Percentiles rank a stretch among this genome's conserved stretches.
Evolutionary conservation across 1,140 invertebrate genomes (phyloP).

Genomic region (Anthonomus grandis): DNA sequence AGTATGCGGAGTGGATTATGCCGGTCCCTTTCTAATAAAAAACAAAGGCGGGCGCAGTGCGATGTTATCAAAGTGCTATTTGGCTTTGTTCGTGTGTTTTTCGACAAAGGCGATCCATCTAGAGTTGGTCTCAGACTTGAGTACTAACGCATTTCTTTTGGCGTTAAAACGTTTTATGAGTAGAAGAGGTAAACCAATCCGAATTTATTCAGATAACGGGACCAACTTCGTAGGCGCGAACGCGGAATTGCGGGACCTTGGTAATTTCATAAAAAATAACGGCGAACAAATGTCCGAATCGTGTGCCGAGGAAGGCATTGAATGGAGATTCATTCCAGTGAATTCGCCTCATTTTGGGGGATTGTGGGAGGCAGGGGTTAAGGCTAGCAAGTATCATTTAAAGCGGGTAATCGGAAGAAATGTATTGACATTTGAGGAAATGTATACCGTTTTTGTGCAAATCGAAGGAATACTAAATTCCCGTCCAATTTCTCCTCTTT

Average conservation of each 20-base stretch:
- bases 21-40: constrained; percentile 39
- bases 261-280: not conserved
- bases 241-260: not conserved
- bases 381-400: not conserved
- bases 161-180: constrained; percentile 39
- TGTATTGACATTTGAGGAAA: not conserved
- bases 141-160: constrained; percentile 30
- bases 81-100: constrained; percentile 40
- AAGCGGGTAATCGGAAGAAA: not conserved
- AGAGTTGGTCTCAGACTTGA: constrained; percentile 38
- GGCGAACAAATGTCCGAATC: not conserved
- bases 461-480: not conserved
- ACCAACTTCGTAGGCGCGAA: constrained; percentile 20
- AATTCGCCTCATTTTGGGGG: not conserved
- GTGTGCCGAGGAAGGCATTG: not conserved
- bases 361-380: not conserved
- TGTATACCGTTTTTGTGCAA: not conserved
- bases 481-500: not conserved
- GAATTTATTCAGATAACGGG: constrained; percentile 34
- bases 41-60: constrained; percentile 27
- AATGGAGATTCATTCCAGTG: not conserved
- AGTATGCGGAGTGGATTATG: constrained; percentile 40
- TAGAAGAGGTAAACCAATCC: constrained; percentile 4
- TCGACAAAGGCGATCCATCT: constrained; percentile 42
- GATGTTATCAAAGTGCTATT: constrained; percentile 35